Percentiles rank a stretch among this genome's conserved stretches.
Evolutionary conservation across 2,113 vertebrate species (phyloP).

Genomic region (Coracopsis vasa): DNA sequence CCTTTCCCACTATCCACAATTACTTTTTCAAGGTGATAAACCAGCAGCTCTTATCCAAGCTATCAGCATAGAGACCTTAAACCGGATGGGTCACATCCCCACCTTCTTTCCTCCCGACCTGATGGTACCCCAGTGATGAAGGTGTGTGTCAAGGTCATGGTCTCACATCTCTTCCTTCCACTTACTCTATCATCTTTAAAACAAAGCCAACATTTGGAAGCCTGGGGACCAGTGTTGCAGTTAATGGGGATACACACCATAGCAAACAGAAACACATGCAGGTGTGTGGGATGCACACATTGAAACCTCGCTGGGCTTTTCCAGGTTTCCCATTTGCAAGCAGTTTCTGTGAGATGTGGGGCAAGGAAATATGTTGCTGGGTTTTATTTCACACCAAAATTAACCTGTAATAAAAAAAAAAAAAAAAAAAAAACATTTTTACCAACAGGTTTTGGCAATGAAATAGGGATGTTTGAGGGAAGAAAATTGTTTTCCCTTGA

Average conservation of each 20-base stretch:
- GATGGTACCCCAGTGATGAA: rapidly evolving
- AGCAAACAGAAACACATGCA: rapidly evolving
- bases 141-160: not conserved
- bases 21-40: not conserved
- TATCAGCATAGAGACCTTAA: not conserved
- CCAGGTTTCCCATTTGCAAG: not conserved
- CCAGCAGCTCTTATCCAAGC: not conserved
- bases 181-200: not conserved
- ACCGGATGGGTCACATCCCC: not conserved
- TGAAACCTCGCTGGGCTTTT: not conserved
- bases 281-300: not conserved
- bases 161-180: not conserved
- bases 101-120: not conserved
- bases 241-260: rapidly evolving
- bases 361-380: not conserved
- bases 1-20: not conserved
- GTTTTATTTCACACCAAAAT: not conserved
- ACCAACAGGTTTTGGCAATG: not conserved
- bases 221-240: not conserved
- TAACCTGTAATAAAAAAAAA: not conserved
- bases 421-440: not conserved
- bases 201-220: not conserved
- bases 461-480: not conserved
- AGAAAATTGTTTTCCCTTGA: not conserved
- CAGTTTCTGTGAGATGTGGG: not conserved